A percentile compares a stretch with the other conserved stretches of the same genome.
Evolutionary conservation across 2,888 invertebrate genomes (phyloP).

Genomic region (Enoplolaimus lenunculus): DNA sequence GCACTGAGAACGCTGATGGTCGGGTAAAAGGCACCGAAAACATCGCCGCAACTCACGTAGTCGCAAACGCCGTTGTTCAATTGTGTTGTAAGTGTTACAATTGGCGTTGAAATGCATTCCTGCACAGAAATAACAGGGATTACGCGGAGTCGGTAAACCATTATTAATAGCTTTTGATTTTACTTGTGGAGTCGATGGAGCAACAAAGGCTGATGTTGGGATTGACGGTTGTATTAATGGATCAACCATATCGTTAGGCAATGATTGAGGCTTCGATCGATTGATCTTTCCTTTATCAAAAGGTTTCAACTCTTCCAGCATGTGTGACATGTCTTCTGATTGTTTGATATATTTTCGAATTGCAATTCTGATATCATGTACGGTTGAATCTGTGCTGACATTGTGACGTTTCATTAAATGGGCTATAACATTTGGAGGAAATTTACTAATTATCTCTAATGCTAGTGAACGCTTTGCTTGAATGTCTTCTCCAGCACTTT

Average conservation of each 20-base stretch:
- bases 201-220: neutral
- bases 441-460: neutral
- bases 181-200: neutral
- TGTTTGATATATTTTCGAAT: neutral
- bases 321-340: neutral
- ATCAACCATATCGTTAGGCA: neutral
- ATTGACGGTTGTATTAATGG: neutral
- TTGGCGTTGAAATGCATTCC: slow-evolving; percentile 1
- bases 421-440: neutral
- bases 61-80: neutral
- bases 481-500: slow-evolving; percentile 1
- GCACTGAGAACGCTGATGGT: neutral
- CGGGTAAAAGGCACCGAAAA: neutral
- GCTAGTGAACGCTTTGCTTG: neutral
- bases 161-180: too few species aligned
- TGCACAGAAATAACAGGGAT: neutral
- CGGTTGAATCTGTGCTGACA: neutral
- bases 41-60: neutral
- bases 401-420: neutral
- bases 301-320: neutral
- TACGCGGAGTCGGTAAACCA: neutral
- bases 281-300: neutral
- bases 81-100: neutral
- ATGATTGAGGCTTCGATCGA: neutral
- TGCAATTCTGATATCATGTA: neutral